Evolutionary conservation across 2,797 vertebrate genomes (phyloP), one percentile per base, ranked within the genome.

Genomic region (Macropodus opercularis): DNA sequence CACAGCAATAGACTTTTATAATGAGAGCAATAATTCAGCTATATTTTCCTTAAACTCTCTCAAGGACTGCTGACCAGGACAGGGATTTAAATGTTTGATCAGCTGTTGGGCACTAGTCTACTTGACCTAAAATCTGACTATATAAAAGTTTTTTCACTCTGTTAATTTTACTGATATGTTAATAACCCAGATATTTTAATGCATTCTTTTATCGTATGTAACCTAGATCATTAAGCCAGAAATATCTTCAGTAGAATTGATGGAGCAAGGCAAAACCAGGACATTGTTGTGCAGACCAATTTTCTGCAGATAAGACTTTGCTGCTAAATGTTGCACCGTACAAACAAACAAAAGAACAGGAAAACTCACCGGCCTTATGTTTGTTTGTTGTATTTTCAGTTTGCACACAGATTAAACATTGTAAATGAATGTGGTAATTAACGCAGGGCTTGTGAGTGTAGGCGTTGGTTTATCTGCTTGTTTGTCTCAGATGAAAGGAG

Each of bases 391-490:
- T 89, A 87, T 90, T 88, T 85, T 78, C 78, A 85, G 83, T 86
- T 79, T 79, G 80, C 74, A 39, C 80, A 67, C 77, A 80, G 85
- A 89, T 89, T 89, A 87, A 87, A 90, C 83, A 84, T 82, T 81
- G 84, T 86, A 91, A 92, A 92, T 88, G 86, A 90, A 87, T 80
- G 83, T 78, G 85, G 77, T 92, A 90, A 92, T 92, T 93, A 92
- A 87, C 67, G 29, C 62, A 24, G 56, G 26, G 52, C 72, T 74
- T 72, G 73, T 51, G 75, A 76, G 80, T 68, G 86, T 84, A 84
- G 86, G 86, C 83, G 51, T 77, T 79, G 84, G 63, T 79, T 89
- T 84, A 83, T 90, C 85, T 87, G 63, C 83, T 88, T 90, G 89
- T 91, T 91, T 90, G 83, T 90, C 77, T 89, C 83, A 92, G 90